Conservation (phyloP, 2,113 vertebrate species). For the Ovibos moschatus region DNA sequence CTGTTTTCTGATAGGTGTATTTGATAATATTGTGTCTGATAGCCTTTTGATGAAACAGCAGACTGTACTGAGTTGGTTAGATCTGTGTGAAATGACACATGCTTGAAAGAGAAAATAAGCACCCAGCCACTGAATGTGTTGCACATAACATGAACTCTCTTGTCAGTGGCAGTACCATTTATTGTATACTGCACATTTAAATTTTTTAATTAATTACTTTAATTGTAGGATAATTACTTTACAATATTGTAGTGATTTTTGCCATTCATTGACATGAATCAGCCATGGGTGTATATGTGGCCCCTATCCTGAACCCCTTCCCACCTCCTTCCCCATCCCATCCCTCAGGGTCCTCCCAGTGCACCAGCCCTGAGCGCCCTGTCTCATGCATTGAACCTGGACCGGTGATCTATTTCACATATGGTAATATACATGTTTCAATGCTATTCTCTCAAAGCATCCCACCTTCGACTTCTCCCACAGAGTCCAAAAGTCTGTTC, state of each 20-base stretch:
- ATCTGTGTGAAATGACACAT: background rate
- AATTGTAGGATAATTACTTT: background rate
- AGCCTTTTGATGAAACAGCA: background rate
- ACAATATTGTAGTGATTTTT: background rate
- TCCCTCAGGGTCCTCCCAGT: background rate
- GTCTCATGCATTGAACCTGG: background rate
- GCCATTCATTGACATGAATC: background rate
- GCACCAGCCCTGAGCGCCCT: fast-evolving
- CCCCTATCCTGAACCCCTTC: background rate
- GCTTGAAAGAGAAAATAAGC: background rate
- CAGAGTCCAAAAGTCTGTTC: background rate
- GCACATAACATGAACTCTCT: background rate
- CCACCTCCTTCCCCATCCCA: background rate
- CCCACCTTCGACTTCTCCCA: background rate
- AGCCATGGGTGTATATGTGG: background rate
- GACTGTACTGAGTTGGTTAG: background rate
- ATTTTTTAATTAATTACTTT: background rate
- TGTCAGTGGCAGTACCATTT: background rate
- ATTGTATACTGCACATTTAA: background rate
- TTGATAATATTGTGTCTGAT: background rate
- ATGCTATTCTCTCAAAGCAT: background rate
- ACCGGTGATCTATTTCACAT: background rate
- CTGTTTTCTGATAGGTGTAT: background rate
- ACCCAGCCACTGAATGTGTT: background rate
- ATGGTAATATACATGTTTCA: background rate